Evolutionary conservation across 2,113 vertebrate species (phyloP).

Genomic region (Marcusenius ussheri): DNA sequence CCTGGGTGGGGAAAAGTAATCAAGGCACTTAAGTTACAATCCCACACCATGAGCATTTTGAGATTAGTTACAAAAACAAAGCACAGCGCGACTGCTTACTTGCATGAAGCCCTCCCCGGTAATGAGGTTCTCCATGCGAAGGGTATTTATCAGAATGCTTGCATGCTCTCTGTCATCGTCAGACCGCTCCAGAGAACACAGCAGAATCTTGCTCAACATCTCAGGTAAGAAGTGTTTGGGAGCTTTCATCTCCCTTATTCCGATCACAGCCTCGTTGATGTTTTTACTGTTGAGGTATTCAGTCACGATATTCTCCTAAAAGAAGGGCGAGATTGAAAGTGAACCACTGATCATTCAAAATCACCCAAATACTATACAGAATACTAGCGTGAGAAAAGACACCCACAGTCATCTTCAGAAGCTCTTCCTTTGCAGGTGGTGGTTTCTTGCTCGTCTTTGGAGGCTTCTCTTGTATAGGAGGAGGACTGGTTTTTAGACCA

Average conservation of each 20-base stretch:
- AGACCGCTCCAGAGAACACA: slow-evolving; percentile 82
- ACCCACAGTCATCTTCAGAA: slow-evolving; percentile 89
- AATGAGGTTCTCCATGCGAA: slow-evolving; percentile 85
- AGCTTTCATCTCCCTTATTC: slow-evolving; percentile 87
- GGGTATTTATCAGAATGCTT: slow-evolving; percentile 82
- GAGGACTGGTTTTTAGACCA: slow-evolving; percentile 97
- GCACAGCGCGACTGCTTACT: slow-evolving; percentile 72
- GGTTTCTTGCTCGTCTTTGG: slow-evolving; percentile 92
- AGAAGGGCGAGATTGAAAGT: neutral
- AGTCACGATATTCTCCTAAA: slow-evolving; percentile 79
- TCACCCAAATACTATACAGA: neutral
- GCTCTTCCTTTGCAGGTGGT: slow-evolving; percentile 86
- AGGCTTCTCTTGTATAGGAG: slow-evolving; percentile 97
- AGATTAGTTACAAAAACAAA: neutral
- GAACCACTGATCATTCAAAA: neutral
- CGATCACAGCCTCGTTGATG: slow-evolving; percentile 76
- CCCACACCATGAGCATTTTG: slow-evolving; percentile 38
- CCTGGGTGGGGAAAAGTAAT: slow-evolving; percentile 58
- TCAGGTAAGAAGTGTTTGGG: slow-evolving; percentile 95
- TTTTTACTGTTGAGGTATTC: slow-evolving; percentile 89
- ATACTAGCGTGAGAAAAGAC: neutral
- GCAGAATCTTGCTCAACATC: slow-evolving; percentile 89
- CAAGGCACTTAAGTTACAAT: slow-evolving; percentile 69
- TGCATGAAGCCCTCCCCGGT: slow-evolving; percentile 97
- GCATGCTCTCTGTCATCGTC: slow-evolving; percentile 92